Base-by-base conservation (phyloP, 2,888 invertebrate species). In the Isotomurus palustris region DNA sequence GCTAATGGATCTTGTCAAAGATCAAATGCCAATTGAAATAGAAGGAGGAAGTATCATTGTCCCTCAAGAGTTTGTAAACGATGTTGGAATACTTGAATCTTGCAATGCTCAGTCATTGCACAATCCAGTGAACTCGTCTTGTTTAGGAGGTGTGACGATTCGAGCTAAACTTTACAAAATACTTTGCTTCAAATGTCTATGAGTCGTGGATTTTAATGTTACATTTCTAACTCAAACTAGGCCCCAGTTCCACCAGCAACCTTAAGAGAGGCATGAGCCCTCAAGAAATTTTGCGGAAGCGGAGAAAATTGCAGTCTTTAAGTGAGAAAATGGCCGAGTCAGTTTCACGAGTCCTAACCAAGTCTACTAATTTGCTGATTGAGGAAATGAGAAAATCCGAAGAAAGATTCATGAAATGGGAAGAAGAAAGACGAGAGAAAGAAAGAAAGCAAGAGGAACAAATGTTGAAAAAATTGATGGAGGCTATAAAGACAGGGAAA, bases 241-340 rank as follows among this genome's bases (percentile, higher is more conserved):
- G n/a, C n/a, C n/a, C n/a, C n/a, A n/a, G n/a, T n/a, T n/a, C n/a
- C n/a, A n/a, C n/a, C n/a, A n/a, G n/a, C n/a, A n/a, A n/a, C n/a
- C n/a, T n/a, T n/a, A 57, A 52, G 28, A 3, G 21, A 14, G 45
- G 29, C n/a, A 24, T 29, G 12, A 24, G 35, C 2, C 2, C 41
- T 2, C n/a, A 17, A 3, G 59, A 59, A 12, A 28, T 55, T 3
- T 32, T 21, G 29, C 43, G 40, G 17, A 59, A 59, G 35, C 36
- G 59, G 6, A 22, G 54, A 41, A 59, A 50, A 35, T 27, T 59
- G 22, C 54, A 54, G 14, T 29, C 4, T 14, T 10, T 59, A 2
- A 59, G 59, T 51, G 59, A 59, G 17, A 59, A 54, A 36, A 59
- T 59, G 54, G 45, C 54, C 2, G 59, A 59, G 27, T 47, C 59